Evolutionary conservation across 2,888 invertebrate genomes (phyloP), one percentile per base, ranked within the genome.

Genomic region (Calliopum simillimum): DNA sequence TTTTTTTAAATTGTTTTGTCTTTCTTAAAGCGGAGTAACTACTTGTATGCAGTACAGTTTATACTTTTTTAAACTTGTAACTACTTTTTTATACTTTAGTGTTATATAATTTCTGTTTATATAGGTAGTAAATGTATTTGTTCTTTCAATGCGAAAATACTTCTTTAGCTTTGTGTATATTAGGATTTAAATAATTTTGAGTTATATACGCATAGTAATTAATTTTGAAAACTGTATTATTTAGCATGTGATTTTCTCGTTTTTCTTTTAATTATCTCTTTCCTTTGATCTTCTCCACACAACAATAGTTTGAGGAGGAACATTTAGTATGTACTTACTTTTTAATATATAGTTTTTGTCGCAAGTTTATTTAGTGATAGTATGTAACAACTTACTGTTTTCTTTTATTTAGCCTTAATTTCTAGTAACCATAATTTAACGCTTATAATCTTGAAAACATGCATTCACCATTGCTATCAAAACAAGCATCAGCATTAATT

Each of bases 361-460:
- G 73, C 70, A 70, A 75, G 71, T 80, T 74, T 79, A 79, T 80
- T 23, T 5, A 23, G 21, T 56, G 23, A 23, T 56, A 13, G 21
- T 51, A 33, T 33, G 19, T 41, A 64, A 49, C 62, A 49, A 63
- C 71, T 78, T 73, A 56, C 72, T 63, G 68, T 70, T 69, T 73
- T 69, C 71, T 72, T 73, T 72, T 72, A 71, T 75, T 78, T 72
- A 75, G 71, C 75, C 76, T 79, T 77, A 77, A 76, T 74, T 68
- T 79, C 79, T 84, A 83, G 80, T 82, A 82, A 83, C 79, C 80
- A 79, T 77, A 72, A 74, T 73, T 76, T 75, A 72, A 76, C 72
- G 73, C 74, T 74, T 71, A 73, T 62, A 68, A 61, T 76, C 71
- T 71, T 72, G 74, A 75, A 74, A 73, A 71, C 74, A 75, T 75